Conservation (phyloP, 2,797 vertebrate species). For the Artibeus jamaicensis region DNA sequence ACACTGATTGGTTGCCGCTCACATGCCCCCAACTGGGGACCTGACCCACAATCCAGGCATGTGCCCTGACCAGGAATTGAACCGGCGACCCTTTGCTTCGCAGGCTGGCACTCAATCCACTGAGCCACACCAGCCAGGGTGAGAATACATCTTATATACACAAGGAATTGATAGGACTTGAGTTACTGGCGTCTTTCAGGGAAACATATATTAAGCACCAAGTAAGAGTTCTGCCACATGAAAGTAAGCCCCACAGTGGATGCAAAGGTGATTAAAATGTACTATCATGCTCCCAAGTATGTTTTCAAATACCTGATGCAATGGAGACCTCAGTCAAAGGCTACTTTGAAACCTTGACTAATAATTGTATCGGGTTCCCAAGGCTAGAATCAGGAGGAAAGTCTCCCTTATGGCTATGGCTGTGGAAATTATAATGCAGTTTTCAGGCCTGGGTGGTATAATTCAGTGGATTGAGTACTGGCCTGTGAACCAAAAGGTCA, state of each 20-base stretch:
- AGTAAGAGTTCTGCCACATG: not conserved
- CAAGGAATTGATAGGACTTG: not conserved
- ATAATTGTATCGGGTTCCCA: not conserved
- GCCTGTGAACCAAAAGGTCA: too few species aligned
- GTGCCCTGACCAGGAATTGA: too few species aligned
- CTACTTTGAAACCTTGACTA: not conserved
- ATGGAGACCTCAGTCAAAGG: not conserved
- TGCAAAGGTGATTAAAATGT: not conserved
- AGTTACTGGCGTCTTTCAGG: not conserved
- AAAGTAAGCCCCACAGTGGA: not conserved
- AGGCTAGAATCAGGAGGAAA: not conserved
- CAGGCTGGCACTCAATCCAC: too few species aligned
- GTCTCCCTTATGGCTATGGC: not conserved
- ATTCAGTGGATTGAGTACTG: too few species aligned
- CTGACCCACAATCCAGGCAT: too few species aligned
- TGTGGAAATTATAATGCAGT: not conserved
- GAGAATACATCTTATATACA: not conserved
- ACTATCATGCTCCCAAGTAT: not conserved
- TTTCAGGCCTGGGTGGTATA: not conserved
- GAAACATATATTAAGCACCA: not conserved
- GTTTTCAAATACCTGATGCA: not conserved
- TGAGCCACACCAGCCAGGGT: too few species aligned
- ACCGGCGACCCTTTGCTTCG: too few species aligned
- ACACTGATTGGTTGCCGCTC: too few species aligned
- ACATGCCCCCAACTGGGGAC: too few species aligned